A percentile compares a stretch with the other conserved stretches of the same genome.
These are phyloP conservation scores for Mixornis gularis DNA, from an alignment of 2,113 vertebrate genomes.

Conservation along the genomic window DNA sequence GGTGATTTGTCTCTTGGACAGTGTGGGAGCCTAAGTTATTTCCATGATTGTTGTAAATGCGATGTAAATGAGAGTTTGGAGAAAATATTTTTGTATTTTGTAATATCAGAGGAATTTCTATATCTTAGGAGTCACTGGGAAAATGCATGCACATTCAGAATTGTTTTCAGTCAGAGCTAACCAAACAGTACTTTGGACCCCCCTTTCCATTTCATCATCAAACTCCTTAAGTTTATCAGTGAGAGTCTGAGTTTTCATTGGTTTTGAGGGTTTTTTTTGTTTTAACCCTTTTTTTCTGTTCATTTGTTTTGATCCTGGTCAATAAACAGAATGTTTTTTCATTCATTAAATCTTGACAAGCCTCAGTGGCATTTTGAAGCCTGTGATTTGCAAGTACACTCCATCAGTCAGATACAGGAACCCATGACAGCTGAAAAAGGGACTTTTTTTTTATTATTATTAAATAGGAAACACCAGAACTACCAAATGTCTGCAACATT, in stretches of 20 bases:
- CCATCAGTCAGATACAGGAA: conserved; percentile 49
- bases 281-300: not conserved
- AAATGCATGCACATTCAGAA: conserved; percentile 77
- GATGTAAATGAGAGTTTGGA: conserved; percentile 94
- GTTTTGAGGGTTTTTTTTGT: not conserved
- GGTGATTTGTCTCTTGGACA: conserved; percentile 67
- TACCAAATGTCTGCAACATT: conserved; percentile 59
- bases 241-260: conserved; percentile 16
- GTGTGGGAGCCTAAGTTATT: conserved; percentile 77
- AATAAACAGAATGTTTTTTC: conserved; percentile 16
- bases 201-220: conserved; percentile 32
- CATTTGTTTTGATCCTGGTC: conserved; percentile 50
- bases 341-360: conserved; percentile 22
- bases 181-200: conserved; percentile 71
- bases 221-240: conserved; percentile 46
- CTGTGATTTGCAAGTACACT: conserved; percentile 47
- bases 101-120: conserved; percentile 94
- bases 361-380: conserved; percentile 15
- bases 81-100: conserved; percentile 89
- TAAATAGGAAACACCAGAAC: conserved; percentile 46
- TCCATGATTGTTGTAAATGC: conserved; percentile 86
- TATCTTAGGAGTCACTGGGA: conserved; percentile 91
- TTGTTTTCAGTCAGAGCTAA: conserved; percentile 81
- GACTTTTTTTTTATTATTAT: conserved; percentile 25
- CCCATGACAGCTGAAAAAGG: conserved; percentile 42